A percentile compares a stretch with the other conserved stretches of the same genome.
Evolutionary conservation across 2,888 invertebrate species (phyloP).

Genomic region (Diaphora mendica): DNA sequence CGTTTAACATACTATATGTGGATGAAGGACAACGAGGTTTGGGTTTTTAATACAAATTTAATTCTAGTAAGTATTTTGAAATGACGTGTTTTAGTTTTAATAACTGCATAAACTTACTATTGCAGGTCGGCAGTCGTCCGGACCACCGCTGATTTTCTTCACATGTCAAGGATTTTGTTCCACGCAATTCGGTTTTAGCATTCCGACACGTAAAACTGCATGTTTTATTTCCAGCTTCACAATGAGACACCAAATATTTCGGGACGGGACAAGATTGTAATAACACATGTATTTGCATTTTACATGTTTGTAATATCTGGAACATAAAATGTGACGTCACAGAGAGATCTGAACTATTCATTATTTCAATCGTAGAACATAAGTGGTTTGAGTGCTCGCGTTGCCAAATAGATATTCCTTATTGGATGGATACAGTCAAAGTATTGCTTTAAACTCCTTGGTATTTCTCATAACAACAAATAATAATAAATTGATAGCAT

Average conservation of each 20-base stretch:
- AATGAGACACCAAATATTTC: constrained; percentile 67
- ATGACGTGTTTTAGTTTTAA: not conserved
- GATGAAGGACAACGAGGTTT: not conserved
- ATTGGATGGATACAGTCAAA: not conserved
- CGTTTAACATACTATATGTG: too few species aligned
- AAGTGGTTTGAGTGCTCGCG: not conserved
- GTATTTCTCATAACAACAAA: not conserved
- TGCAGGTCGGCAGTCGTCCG: constrained; percentile 72
- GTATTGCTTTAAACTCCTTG: not conserved
- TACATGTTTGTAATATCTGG: constrained; percentile 76
- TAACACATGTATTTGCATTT: constrained; percentile 77
- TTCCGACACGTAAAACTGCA: constrained; percentile 77
- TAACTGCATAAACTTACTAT: constrained; percentile 56
- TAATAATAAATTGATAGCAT: not conserved
- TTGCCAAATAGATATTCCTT: not conserved
- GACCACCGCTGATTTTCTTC: constrained; percentile 70
- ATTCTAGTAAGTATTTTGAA: not conserved
- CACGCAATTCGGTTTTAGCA: constrained; percentile 62
- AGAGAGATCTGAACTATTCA: constrained; percentile 30
- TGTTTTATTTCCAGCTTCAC: constrained; percentile 61
- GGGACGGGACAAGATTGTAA: constrained; percentile 74
- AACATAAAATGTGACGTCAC: constrained; percentile 44
- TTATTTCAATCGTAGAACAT: not conserved
- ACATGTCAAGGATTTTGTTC: constrained; percentile 62
- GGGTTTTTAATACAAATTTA: too few species aligned